Base-by-base conservation (phyloP, 2,888 invertebrate species). In the Spisula subtruncata region DNA sequence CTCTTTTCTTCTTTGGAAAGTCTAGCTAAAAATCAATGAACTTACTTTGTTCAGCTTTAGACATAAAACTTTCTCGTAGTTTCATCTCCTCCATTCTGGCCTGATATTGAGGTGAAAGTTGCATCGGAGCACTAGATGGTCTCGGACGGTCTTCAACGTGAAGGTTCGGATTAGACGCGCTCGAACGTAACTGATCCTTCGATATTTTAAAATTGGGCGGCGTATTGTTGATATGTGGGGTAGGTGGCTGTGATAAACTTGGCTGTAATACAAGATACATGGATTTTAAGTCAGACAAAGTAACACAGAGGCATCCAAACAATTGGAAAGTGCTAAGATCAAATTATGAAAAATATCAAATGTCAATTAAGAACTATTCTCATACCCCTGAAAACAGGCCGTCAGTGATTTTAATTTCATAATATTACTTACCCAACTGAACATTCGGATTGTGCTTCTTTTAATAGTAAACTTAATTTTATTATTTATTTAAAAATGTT, bases 21-120 rank as follows among this genome's bases (percentile, higher is more conserved):
- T 5, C 41, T 8, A 5, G 41, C 8, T 16, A 35, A 18, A 10
- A 79, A 79, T 0, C 6, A 32, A 79, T 12, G 14, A 32, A 41
- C 97, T 96, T 95, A 98, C 98, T 97, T 95, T 98, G 98, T 96
- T 98, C 98, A 25, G 98, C 98, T 86, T 98, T 97, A 10, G 97
- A 97, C 0, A 98, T 97, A 96, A 98, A 98, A 97, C 98, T 98
- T 89, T 98, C 98, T 87, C 97, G 96, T n/a, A 97, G 95, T 91
- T 97, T 97, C 90, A 96, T 96, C 90, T 97, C 97, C 46, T 95
- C 93, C 46, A 95, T 94, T 41, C 93, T 91, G 48, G 93, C 93
- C 71, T 91, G 89, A 60, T 91, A 90, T 48, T 80, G 66, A 5
- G 90, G 89, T 12, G 88, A 81, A 29, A 89, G 54, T 71, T 93